A percentile compares a stretch with the other conserved stretches of the same genome.
These are phyloP conservation scores for Mycalesis mineus DNA, from an alignment of 2,888 invertebrate species.

Conservation along the genomic window DNA sequence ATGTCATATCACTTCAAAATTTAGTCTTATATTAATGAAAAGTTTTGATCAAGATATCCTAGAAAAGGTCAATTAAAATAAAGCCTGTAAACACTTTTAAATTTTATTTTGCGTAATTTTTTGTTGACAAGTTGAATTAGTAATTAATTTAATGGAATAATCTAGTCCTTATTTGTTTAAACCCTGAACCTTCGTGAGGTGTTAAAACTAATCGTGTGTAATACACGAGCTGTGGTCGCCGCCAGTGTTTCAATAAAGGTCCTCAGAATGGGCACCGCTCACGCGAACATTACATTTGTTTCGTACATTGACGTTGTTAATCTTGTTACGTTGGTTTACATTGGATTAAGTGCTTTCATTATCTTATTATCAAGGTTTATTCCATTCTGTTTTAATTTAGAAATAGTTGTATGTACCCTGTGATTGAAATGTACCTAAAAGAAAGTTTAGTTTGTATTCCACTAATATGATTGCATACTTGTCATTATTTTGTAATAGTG, in stretches of 20 bases:
- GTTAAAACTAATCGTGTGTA: slow-evolving; percentile 22
- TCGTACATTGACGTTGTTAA: slow-evolving; percentile 34
- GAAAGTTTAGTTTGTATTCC: too few species aligned
- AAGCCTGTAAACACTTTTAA: not conserved
- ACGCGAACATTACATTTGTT: slow-evolving; percentile 46
- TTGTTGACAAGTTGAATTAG: too few species aligned
- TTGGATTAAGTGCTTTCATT: slow-evolving; percentile 7
- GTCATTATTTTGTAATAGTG: too few species aligned
- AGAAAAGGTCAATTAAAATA: too few species aligned
- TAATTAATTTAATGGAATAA: not conserved
- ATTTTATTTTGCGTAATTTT: too few species aligned
- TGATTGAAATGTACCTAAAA: too few species aligned
- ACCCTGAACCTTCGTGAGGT: slow-evolving; percentile 17
- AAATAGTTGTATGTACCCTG: too few species aligned
- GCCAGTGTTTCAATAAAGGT: slow-evolving; percentile 27
- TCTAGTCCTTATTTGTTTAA: not conserved
- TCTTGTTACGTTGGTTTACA: slow-evolving; percentile 28
- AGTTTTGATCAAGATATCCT: too few species aligned
- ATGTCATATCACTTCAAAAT: too few species aligned
- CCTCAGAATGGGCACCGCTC: slow-evolving; percentile 32
- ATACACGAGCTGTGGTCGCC: slow-evolving; percentile 11
- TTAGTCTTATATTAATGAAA: too few species aligned
- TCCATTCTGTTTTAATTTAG: not conserved
- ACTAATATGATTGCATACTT: too few species aligned
- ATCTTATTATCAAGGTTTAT: not conserved